phyloP scores from a whole-genome alignment of 2,888 invertebrate genomes.

The Melipona bicolor region DNA sequence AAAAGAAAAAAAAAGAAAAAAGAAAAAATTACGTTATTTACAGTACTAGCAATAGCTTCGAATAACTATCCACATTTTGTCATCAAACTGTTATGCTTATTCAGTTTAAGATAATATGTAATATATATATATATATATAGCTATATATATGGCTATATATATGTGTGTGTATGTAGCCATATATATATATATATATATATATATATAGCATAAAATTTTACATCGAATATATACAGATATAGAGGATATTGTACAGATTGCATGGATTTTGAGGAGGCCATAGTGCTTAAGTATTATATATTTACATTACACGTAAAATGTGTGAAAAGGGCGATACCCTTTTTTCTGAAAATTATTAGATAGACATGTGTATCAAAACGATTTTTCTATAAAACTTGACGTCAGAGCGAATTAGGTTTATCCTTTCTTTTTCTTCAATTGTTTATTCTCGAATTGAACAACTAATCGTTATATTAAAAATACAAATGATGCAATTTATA shows the following conservation, averaged over 20 bases:
- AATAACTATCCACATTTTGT: constrained; percentile 67
- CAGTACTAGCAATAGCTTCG: constrained; percentile 60
- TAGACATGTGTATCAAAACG: constrained; percentile 47
- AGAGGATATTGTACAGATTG: constrained; percentile 65
- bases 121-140: constrained; percentile 41
- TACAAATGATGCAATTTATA: background rate
- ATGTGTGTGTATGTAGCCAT: too few species aligned
- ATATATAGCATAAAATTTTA: constrained; percentile 66
- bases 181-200: background rate
- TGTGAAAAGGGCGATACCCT: constrained; percentile 55
- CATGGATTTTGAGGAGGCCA: constrained; percentile 70
- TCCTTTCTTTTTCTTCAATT: background rate
- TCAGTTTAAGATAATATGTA: constrained; percentile 60
- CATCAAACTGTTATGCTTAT: constrained; percentile 64
- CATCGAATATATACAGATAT: constrained; percentile 58
- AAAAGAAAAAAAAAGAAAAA: constrained; percentile 30
- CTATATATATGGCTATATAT: constrained; percentile 16
- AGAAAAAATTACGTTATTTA: constrained; percentile 47
- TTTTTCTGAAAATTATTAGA: constrained; percentile 46
- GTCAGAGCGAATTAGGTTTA: constrained; percentile 65
- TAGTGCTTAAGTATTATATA: constrained; percentile 66
- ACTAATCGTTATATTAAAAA: background rate
- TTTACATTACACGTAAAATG: constrained; percentile 11
- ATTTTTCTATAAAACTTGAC: constrained; percentile 70
- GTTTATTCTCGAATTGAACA: background rate